A percentile compares a stretch with the other conserved stretches of the same genome.
Evolutionary conservation across 2,113 vertebrate species (phyloP).

Genomic region (Irena cyanogastra): DNA sequence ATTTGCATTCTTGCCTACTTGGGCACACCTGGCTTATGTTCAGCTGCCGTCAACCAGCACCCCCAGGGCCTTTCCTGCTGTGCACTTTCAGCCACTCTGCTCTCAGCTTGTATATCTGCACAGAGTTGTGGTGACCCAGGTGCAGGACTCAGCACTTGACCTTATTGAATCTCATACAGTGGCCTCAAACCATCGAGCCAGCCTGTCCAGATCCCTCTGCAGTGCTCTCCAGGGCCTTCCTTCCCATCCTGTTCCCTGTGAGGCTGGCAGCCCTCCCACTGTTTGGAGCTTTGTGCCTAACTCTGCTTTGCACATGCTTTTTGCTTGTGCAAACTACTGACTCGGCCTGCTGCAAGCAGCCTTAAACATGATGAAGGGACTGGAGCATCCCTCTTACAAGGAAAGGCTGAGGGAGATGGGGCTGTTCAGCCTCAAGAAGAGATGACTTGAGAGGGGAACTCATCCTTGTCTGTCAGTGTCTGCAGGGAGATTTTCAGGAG

Average conservation of each 20-base stretch:
- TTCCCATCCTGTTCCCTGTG: not conserved
- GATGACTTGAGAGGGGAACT: not conserved
- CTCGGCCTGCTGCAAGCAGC: too few relatives aligned
- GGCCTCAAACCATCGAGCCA: rapidly evolving
- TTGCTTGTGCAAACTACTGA: not conserved
- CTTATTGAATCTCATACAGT: not conserved
- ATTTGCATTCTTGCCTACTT: not conserved
- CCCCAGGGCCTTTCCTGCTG: not conserved
- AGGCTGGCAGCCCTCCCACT: not conserved
- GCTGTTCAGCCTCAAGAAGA: not conserved
- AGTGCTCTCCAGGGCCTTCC: not conserved
- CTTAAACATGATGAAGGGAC: not conserved
- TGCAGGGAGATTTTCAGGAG: not conserved
- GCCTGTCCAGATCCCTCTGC: not conserved
- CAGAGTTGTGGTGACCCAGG: not conserved
- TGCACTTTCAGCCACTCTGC: not conserved
- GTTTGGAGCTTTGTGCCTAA: not conserved
- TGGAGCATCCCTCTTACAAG: not conserved
- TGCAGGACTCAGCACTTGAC: not conserved
- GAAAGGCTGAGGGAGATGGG: not conserved
- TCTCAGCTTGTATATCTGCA: not conserved
- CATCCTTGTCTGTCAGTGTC: not conserved
- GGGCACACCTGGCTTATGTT: not conserved
- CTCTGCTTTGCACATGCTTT: not conserved
- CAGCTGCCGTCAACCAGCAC: not conserved